These are phyloP conservation scores for Strix uralensis DNA, from an alignment of 2,113 vertebrate species.

Conservation along the genomic window DNA sequence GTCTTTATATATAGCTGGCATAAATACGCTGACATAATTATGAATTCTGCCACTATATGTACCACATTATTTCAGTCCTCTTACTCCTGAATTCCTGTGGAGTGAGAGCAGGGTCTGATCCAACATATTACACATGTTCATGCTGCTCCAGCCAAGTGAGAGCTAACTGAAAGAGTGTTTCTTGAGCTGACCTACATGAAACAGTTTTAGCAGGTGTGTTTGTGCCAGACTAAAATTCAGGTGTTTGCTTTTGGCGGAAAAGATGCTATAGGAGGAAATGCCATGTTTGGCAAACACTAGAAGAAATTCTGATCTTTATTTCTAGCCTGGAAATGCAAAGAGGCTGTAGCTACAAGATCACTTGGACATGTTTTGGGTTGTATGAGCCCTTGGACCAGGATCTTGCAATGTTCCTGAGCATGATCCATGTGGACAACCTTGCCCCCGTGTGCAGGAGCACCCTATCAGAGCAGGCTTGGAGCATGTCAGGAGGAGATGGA, in stretches of 20 bases:
- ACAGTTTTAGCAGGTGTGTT: background rate
- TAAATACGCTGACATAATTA: background rate
- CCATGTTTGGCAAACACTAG: background rate
- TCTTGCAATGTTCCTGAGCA: accelerated
- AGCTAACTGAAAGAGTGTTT: background rate
- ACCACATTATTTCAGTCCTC: background rate
- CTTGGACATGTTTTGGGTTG: accelerated
- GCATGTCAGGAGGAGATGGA: background rate
- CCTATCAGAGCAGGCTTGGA: background rate
- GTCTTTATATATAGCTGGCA: background rate
- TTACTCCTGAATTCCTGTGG: background rate
- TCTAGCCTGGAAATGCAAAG: accelerated
- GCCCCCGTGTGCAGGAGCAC: background rate
- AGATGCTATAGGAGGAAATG: background rate
- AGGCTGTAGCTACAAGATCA: background rate
- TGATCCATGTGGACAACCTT: accelerated
- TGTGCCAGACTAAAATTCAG: background rate
- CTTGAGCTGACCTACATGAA: background rate
- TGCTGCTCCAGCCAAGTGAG: background rate
- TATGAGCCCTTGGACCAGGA: accelerated
- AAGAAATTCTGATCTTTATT: background rate
- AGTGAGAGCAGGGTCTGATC: background rate
- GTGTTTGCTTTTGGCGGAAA: background rate
- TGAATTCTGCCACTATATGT: background rate
- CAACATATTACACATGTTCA: accelerated